These are phyloP conservation scores for Heliconius congener DNA, from an alignment of 1,140 invertebrate species.

Conservation along the genomic window DNA sequence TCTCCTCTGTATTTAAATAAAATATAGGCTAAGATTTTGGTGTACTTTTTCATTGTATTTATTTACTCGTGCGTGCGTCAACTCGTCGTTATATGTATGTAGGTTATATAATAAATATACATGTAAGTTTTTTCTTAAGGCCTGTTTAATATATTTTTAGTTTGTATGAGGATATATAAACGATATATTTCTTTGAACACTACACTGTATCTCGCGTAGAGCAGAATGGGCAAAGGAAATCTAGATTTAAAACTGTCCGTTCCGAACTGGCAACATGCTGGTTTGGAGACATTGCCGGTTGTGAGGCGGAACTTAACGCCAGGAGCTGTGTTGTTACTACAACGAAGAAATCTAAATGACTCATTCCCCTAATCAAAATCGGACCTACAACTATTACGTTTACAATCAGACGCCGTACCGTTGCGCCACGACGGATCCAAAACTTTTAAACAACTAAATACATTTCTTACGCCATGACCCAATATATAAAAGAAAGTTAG, in stretches of 20 bases:
- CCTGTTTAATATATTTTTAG: not conserved
- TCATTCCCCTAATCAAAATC: too few species aligned
- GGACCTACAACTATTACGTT: not conserved
- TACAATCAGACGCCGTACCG: not conserved
- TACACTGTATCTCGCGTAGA: too few species aligned
- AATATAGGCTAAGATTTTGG: not conserved
- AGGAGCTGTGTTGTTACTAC: too few species aligned
- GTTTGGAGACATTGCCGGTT: too few species aligned
- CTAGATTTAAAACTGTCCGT: too few species aligned
- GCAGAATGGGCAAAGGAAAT: too few species aligned
- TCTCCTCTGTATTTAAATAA: not conserved
- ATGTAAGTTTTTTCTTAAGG: not conserved
- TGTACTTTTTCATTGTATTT: not conserved
- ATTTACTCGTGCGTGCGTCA: not conserved
- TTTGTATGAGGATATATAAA: too few species aligned
- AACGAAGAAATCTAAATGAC: too few species aligned
- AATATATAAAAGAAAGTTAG: constrained; percentile 13
- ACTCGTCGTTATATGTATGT: not conserved
- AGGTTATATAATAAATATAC: not conserved
- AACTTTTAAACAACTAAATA: not conserved
- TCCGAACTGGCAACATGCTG: too few species aligned
- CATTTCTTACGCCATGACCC: not conserved
- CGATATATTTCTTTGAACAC: too few species aligned
- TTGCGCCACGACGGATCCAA: not conserved
- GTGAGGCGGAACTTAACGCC: too few species aligned